Evolutionary conservation across 2,797 vertebrate species (phyloP).

Genomic region (Schizopygopsis pylzovi): DNA sequence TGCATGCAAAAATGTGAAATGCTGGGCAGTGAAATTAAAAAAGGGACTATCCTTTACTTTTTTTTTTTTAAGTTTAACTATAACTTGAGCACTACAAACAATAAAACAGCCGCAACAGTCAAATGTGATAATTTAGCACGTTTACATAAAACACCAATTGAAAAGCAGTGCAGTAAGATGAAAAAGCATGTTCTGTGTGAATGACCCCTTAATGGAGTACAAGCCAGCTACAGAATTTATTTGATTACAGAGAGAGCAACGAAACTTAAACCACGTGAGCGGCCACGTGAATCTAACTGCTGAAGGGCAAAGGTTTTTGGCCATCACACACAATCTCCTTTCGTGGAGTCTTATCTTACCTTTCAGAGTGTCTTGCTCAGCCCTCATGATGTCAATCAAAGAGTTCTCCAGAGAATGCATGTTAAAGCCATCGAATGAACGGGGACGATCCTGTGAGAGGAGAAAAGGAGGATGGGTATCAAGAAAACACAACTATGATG

Average conservation of each 20-base stretch:
- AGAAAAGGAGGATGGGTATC: slow-evolving; percentile 20
- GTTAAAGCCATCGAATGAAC: slow-evolving; percentile 93
- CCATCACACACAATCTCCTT: slow-evolving; percentile 10
- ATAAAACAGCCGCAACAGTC: neutral
- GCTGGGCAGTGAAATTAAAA: neutral
- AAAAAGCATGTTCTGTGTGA: neutral
- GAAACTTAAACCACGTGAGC: slow-evolving; percentile 19
- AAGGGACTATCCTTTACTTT: neutral
- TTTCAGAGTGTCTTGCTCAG: slow-evolving; percentile 99
- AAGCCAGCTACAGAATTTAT: slow-evolving; percentile 9
- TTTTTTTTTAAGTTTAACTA: neutral
- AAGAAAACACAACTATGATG: slow-evolving; percentile 33
- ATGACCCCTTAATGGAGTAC: neutral
- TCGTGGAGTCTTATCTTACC: slow-evolving; percentile 75
- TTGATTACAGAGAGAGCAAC: neutral
- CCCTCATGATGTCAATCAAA: slow-evolving; percentile 99
- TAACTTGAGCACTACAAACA: neutral
- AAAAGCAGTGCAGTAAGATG: neutral
- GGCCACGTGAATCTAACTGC: neutral
- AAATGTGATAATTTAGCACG: neutral
- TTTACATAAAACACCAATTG: neutral
- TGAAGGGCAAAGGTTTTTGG: slow-evolving; percentile 32
- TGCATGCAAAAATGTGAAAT: neutral
- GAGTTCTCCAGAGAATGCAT: slow-evolving; percentile 99
- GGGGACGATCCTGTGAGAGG: slow-evolving; percentile 60